phyloP scores from a whole-genome alignment of 1,140 invertebrate genomes.

The Wasmannia auropunctata region DNA sequence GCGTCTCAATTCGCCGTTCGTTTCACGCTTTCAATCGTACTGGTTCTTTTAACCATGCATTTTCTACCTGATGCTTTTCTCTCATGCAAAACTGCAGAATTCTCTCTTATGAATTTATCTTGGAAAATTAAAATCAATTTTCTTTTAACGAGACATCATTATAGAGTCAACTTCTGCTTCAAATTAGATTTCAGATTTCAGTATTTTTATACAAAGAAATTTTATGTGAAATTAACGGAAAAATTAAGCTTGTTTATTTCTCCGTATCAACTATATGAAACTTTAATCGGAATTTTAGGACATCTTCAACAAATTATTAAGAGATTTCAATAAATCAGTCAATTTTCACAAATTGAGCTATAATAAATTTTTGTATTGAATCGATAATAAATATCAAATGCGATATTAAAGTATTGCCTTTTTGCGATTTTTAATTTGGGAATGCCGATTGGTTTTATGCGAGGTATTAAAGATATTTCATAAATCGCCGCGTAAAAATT shows the following conservation, averaged over 20 bases:
- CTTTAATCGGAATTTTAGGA: neutral
- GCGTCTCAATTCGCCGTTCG: conserved; percentile 66
- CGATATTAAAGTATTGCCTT: neutral
- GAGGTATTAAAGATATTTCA: conserved; percentile 19
- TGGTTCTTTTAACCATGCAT: conserved; percentile 6
- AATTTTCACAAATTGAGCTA: neutral
- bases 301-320: neutral
- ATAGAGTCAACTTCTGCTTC: neutral
- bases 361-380: neutral
- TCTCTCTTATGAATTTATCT: conserved; percentile 4
- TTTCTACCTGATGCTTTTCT: neutral
- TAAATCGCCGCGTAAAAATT: neutral
- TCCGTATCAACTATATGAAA: neutral
- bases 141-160: neutral
- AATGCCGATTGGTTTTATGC: neutral
- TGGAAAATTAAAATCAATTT: neutral
- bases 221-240: neutral
- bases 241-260: neutral
- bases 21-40: conserved; percentile 31
- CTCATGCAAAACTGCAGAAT: neutral
- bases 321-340: neutral
- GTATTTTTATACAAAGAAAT: neutral
- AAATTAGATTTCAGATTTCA: conserved; percentile 1
- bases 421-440: neutral
- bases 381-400: neutral